Conservation (phyloP, 2,888 invertebrate species). For the Drosophila engyochracea region DNA sequence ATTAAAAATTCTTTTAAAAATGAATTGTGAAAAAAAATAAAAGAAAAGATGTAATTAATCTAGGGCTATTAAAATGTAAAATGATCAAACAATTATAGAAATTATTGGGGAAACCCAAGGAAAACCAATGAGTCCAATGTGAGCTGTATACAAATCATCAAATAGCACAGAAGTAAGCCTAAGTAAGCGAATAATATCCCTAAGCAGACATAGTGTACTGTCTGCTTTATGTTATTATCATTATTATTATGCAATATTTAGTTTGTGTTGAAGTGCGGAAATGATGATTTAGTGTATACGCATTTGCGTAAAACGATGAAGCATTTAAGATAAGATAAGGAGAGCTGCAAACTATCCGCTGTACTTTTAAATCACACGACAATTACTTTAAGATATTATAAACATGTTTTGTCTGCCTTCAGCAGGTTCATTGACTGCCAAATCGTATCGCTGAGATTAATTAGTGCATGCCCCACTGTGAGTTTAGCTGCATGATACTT, state of each 20-base stretch:
- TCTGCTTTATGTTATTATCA: neutral
- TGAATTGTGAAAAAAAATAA: neutral
- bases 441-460: slow-evolving; percentile 9
- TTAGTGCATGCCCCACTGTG: slow-evolving; percentile 46
- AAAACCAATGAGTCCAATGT: neutral
- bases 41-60: neutral
- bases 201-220: neutral
- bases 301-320: slow-evolving; percentile 20
- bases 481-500: slow-evolving; percentile 33
- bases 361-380: slow-evolving; percentile 5
- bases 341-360: neutral
- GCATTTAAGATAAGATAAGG: slow-evolving; percentile 38
- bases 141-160: neutral
- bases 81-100: neutral
- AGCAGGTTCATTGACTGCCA: slow-evolving; percentile 26
- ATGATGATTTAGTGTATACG: slow-evolving; percentile 38
- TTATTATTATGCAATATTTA: slow-evolving; percentile 25
- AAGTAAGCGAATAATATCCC: neutral
- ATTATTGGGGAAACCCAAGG: neutral
- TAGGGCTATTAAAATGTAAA: neutral
- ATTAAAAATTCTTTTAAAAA: neutral
- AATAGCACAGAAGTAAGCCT: neutral
- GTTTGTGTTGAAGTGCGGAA: neutral
- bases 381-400: slow-evolving; percentile 1
- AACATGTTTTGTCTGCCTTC: slow-evolving; percentile 19